Conservation (phyloP, 2,888 invertebrate species). For the Hydropsyche betteni region DNA sequence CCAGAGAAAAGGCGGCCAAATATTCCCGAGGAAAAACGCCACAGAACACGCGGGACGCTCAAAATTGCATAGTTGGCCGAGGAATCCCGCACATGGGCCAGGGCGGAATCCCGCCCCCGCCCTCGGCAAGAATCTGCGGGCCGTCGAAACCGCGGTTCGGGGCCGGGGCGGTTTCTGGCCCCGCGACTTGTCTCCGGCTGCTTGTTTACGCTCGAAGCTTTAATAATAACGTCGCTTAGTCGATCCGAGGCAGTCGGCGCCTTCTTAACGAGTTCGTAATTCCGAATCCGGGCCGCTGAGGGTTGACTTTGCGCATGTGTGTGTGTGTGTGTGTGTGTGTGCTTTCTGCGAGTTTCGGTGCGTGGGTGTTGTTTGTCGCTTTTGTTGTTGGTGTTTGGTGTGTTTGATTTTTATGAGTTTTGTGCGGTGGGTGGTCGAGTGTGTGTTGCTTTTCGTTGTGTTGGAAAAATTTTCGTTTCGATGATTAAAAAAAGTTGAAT, state of each 20-base stretch:
- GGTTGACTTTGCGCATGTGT: too few relatives aligned
- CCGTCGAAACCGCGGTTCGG: background rate
- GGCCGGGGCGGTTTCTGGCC: background rate
- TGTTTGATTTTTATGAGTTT: too few relatives aligned
- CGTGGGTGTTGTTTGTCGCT: too few relatives aligned
- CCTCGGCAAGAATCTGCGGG: conserved; percentile 1
- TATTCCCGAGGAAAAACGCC: background rate
- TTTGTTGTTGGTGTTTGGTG: too few relatives aligned
- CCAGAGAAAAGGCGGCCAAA: too few relatives aligned
- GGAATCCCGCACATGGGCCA: conserved; percentile 16
- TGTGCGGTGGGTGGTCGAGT: too few relatives aligned
- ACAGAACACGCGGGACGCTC: background rate
- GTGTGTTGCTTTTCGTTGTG: too few relatives aligned
- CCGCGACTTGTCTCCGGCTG: background rate
- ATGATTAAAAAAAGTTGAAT: too few relatives aligned
- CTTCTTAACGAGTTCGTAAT: conserved; percentile 6
- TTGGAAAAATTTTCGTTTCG: too few relatives aligned
- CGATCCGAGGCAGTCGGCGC: conserved; percentile 10
- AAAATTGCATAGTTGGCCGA: conserved; percentile 17
- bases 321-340: too few relatives aligned
- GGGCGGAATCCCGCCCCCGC: background rate
- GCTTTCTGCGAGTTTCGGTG: too few relatives aligned
- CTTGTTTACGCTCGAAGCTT: conserved; percentile 14
- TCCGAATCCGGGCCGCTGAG: background rate
- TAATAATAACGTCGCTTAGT: conserved; percentile 21